These are phyloP conservation scores for Drosophila suzukii DNA, from an alignment of 1,140 invertebrate genomes.

Conservation along the genomic window DNA sequence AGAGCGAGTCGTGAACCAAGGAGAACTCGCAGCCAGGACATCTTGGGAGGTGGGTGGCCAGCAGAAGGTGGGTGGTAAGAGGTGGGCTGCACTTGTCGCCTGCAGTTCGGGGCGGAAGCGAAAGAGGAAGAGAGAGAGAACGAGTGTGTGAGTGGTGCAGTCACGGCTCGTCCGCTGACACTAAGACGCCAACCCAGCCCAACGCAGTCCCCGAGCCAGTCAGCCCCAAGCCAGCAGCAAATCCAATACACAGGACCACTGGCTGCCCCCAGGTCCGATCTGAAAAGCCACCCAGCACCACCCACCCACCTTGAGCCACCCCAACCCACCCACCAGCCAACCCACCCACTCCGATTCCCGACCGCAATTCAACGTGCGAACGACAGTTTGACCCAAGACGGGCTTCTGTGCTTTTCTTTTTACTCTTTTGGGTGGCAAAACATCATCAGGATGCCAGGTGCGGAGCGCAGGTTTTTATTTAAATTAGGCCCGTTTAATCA, in stretches of 20 bases:
- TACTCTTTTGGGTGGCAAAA: conserved; percentile 58
- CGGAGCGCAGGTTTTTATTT: conserved; percentile 12
- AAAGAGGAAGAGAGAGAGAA: background rate
- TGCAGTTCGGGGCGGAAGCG: conserved; percentile 47
- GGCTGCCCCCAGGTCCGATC: conserved; percentile 8
- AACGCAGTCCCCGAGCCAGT: conserved; percentile 41
- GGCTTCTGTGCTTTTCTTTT: conserved; percentile 28
- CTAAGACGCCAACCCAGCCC: conserved; percentile 71
- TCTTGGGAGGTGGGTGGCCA: conserved; percentile 18
- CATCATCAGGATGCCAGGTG: conserved; percentile 44
- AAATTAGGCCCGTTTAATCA: background rate
- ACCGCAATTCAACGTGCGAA: conserved; percentile 82
- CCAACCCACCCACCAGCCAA: background rate
- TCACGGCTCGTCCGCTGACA: conserved; percentile 76
- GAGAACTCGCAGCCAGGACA: conserved; percentile 36
- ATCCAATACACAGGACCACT: conserved; percentile 69
- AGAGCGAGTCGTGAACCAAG: conserved; percentile 63
- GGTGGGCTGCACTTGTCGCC: conserved; percentile 69
- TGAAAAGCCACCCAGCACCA: conserved; percentile 1
- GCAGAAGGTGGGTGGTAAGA: conserved; percentile 1
- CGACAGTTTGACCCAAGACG: conserved; percentile 77
- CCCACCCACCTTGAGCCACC: conserved; percentile 11
- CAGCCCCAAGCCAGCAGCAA: conserved; percentile 62
- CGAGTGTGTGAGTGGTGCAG: conserved; percentile 28
- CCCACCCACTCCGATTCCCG: conserved; percentile 5